phyloP scores from a whole-genome alignment of 2,888 invertebrate genomes.

The Xylota segnis region DNA sequence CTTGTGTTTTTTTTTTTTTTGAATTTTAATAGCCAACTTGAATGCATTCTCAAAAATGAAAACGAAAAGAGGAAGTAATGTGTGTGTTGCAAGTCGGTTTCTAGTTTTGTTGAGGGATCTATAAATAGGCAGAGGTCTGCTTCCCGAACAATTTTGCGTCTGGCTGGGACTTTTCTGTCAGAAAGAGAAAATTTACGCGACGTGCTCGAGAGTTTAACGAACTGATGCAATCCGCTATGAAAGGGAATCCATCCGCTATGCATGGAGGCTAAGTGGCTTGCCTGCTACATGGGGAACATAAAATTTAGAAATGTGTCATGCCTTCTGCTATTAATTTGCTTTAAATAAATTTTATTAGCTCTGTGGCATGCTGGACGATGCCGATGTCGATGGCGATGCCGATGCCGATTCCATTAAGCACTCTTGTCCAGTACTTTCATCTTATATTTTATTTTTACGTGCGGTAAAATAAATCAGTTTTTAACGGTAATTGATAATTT shows the following conservation, averaged over 20 bases:
- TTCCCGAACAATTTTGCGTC: constrained; percentile 43
- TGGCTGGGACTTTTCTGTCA: constrained; percentile 28
- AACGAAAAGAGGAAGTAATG: constrained; percentile 56
- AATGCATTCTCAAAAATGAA: constrained; percentile 41
- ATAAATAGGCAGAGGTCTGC: constrained; percentile 52
- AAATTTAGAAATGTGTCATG: constrained; percentile 1
- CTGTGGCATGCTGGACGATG: background rate
- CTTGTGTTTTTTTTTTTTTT: background rate
- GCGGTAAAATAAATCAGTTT: background rate
- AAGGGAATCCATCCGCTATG: background rate
- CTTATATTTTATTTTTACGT: background rate
- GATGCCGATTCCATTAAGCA: no score
- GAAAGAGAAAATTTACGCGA: constrained; percentile 37
- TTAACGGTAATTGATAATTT: background rate
- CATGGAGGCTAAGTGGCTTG: background rate
- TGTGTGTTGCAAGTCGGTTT: constrained; percentile 54
- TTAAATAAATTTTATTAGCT: constrained; percentile 1
- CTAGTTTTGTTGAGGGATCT: constrained; percentile 27
- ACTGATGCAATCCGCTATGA: constrained; percentile 16
- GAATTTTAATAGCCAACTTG: constrained; percentile 25
- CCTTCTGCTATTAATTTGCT: background rate
- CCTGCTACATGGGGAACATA: background rate
- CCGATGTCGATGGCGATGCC: no score
- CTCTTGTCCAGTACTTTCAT: background rate
- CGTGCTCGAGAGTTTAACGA: constrained; percentile 40